These are phyloP conservation scores for Phrynosoma platyrhinos DNA, from an alignment of 2,113 vertebrate species.

Conservation along the genomic window DNA sequence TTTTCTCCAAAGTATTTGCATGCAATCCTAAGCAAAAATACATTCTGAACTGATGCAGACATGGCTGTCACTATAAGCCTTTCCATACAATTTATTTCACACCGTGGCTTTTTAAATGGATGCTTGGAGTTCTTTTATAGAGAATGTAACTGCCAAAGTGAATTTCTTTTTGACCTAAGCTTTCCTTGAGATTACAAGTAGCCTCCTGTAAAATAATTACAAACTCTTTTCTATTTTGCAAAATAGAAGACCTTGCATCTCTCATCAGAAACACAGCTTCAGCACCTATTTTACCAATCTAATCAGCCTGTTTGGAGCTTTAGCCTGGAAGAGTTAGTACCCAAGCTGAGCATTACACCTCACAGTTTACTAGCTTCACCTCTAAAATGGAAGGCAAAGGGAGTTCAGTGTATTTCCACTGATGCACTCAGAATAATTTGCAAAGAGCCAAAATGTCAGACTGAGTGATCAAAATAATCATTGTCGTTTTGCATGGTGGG, in stretches of 20 bases:
- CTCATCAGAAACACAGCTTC: neutral
- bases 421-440: constrained; percentile 52
- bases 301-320: neutral
- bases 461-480: constrained; percentile 58
- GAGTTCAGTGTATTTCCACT: constrained; percentile 42
- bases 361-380: constrained; percentile 35
- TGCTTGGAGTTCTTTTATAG: neutral
- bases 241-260: constrained; percentile 6
- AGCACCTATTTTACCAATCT: neutral
- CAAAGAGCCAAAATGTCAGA: constrained; percentile 42
- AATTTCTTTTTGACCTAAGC: neutral
- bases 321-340: constrained; percentile 10
- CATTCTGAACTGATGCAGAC: too few species aligned
- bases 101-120: too few species aligned
- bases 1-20: neutral
- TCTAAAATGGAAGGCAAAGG: constrained; percentile 48
- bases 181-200: neutral
- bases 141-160: constrained; percentile 8
- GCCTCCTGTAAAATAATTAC: neutral
- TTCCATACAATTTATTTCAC: too few species aligned
- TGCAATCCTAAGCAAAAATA: neutral
- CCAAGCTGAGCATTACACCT: neutral
- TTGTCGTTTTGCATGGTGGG: neutral
- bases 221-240: neutral
- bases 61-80: too few species aligned